These are phyloP conservation scores for Cheilosia grossa DNA, from an alignment of 2,888 invertebrate genomes.

Conservation along the genomic window DNA sequence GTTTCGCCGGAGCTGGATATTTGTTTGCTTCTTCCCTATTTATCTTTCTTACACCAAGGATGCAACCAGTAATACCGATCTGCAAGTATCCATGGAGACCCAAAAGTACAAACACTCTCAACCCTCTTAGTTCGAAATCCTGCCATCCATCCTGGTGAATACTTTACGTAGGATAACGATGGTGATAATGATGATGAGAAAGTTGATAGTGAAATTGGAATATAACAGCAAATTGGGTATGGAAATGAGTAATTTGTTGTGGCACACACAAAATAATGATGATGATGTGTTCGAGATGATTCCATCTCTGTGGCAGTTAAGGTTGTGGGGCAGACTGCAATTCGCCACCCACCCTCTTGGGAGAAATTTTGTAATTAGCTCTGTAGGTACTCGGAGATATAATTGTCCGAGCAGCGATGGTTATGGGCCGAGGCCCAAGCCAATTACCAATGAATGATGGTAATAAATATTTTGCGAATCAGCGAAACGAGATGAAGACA, in stretches of 20 bases:
- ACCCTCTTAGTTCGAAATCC: background rate
- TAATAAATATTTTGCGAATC: constrained; percentile 51
- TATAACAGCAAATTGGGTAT: constrained; percentile 36
- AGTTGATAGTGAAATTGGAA: constrained; percentile 54
- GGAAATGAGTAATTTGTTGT: constrained; percentile 61
- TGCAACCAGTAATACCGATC: constrained; percentile 9
- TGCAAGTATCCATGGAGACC: background rate
- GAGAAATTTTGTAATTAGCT: constrained; percentile 46
- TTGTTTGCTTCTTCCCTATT: background rate
- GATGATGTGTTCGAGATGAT: constrained; percentile 7
- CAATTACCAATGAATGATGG: constrained; percentile 50
- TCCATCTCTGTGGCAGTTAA: background rate
- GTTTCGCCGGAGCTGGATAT: background rate
- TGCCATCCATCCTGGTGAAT: background rate
- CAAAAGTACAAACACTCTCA: background rate
- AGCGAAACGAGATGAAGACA: constrained; percentile 18
- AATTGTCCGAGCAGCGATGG: constrained; percentile 18
- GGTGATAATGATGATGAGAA: constrained; percentile 57
- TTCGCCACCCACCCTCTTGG: constrained; percentile 5
- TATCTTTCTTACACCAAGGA: background rate
- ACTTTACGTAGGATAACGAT: constrained; percentile 29
- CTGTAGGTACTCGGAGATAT: constrained; percentile 5
- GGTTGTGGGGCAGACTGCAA: constrained; percentile 8
- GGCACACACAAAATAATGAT: constrained; percentile 23
- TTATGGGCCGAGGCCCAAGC: constrained; percentile 25